A percentile compares a stretch with the other conserved stretches of the same genome.
These are phyloP conservation scores for Spisula solida DNA, from an alignment of 2,888 invertebrate genomes.

Conservation along the genomic window DNA sequence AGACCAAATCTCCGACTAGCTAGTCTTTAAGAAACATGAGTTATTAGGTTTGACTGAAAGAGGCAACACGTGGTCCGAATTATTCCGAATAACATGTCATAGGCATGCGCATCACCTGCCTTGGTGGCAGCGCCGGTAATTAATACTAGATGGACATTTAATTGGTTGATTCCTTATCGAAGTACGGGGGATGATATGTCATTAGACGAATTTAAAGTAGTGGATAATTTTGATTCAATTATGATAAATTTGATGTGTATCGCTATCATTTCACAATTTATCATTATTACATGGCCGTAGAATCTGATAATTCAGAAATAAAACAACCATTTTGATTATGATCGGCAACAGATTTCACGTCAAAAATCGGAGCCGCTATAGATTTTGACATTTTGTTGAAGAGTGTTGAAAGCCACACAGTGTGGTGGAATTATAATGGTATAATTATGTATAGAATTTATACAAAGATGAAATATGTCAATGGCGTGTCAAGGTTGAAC, in stretches of 20 bases:
- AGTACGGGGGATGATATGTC: conserved; percentile 44
- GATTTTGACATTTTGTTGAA: not conserved
- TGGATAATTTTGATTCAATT: conserved; percentile 65
- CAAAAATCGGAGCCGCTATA: not conserved
- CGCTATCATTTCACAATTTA: conserved; percentile 31
- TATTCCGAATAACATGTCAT: conserved; percentile 24
- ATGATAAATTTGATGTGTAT: conserved; percentile 64
- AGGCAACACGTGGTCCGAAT: conserved; percentile 51
- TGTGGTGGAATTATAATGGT: not conserved
- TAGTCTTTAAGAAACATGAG: not conserved
- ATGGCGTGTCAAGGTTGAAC: too few relatives aligned
- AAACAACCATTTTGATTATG: conserved; percentile 23
- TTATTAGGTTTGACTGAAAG: not conserved
- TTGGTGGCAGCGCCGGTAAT: conserved; percentile 61
- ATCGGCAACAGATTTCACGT: not conserved
- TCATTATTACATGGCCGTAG: conserved; percentile 41
- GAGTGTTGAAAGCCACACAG: not conserved
- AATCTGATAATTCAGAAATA: conserved; percentile 47
- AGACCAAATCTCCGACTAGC: not conserved
- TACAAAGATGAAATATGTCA: too few relatives aligned
- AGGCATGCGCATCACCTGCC: conserved; percentile 52
- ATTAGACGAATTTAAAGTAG: conserved; percentile 47
- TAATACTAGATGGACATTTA: conserved; percentile 64
- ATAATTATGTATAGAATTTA: not conserved
- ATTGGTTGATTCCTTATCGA: conserved; percentile 63